Base-by-base conservation (phyloP, 2,888 invertebrate genomes). In the Rosalia funebris region DNA sequence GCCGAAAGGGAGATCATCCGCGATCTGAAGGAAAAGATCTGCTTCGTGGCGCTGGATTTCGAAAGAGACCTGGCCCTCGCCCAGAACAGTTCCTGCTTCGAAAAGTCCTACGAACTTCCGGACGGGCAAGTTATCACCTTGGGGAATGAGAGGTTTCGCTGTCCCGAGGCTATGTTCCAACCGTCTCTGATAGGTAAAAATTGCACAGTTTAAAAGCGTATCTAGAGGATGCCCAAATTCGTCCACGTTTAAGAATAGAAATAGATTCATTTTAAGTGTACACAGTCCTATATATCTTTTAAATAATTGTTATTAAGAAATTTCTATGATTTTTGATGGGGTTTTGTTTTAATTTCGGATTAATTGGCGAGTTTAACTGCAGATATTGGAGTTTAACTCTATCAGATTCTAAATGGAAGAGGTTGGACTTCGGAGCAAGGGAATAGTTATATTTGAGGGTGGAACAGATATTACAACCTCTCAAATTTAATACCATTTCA, bases 1-100 rank as follows among this genome's bases (percentile, higher is more conserved):
- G 81, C 81, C 7, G 81, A 81, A 71, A 68, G 81, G 10, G 81
- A 81, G 71, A 81, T 81, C 45, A 81, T 81, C 42, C 74, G 81
- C 17, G 81, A 81, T 57, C 66, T 81, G 3, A 90, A 90, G 79
- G 90, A 90, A 77, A 91, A 90, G 79, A 83, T 91, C 47, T 90
- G 90, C 79, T 90, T 90, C 79, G 88, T 90, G 16, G 89, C 90
- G 9, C 80, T 90, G 60, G 90, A 91, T 82, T 90, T 78, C 61
- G 79, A 81, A 47, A 75, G 77, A 39, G 80, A 81, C 48, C 63
- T 81, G 12, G 73, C 73, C 34, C 87, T 89, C 47, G 88, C 90
- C 10, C 86, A 88, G 32, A 85, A 85, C 16, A 88, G 88, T 37
- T 87, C 86, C 66, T 87, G 88, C 25, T 82, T 89, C 60, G 91